A percentile compares a stretch with the other conserved stretches of the same genome.
Evolutionary conservation across 2,113 vertebrate genomes (phyloP).

Genomic region (Clarias batrachus): DNA sequence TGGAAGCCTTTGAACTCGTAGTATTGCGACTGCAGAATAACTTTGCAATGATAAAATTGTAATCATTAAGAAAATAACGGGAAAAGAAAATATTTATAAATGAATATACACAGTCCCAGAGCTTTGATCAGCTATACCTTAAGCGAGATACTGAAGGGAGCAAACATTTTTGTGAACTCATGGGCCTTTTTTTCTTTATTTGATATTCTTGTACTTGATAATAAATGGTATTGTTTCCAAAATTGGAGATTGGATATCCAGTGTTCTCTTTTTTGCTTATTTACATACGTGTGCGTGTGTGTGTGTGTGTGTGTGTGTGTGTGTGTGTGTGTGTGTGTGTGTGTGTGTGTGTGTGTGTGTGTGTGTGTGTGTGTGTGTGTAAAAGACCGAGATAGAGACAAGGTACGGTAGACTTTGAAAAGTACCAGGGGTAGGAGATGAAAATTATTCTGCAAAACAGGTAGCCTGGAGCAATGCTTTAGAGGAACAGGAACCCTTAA

Average conservation of each 20-base stretch:
- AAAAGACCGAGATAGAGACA: neutral
- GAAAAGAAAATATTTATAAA: slow-evolving; percentile 26
- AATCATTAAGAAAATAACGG: slow-evolving; percentile 51
- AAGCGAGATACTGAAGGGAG: slow-evolving; percentile 58
- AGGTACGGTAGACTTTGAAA: neutral
- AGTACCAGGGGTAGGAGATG: slow-evolving; percentile 60
- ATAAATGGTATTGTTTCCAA: slow-evolving; percentile 77
- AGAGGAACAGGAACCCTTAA: slow-evolving; percentile 68
- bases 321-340: neutral
- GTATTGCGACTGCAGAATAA: slow-evolving; percentile 59
- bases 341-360: slow-evolving; percentile 7
- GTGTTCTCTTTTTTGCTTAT: slow-evolving; percentile 32
- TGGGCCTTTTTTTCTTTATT: slow-evolving; percentile 63
- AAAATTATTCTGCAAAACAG: slow-evolving; percentile 68
- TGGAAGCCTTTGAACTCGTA: slow-evolving; percentile 58
- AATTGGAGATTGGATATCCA: slow-evolving; percentile 54
- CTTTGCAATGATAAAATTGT: slow-evolving; percentile 58
- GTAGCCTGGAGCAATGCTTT: slow-evolving; percentile 69
- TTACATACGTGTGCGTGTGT: neutral
- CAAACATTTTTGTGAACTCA: slow-evolving; percentile 64
- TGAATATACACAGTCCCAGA: slow-evolving; percentile 43
- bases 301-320: slow-evolving; percentile 7
- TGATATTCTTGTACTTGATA: slow-evolving; percentile 80
- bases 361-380: neutral
- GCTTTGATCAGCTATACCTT: slow-evolving; percentile 64